Evolutionary conservation across 1,140 invertebrate genomes (phyloP).

Genomic region (Drosophila micromelanica): DNA sequence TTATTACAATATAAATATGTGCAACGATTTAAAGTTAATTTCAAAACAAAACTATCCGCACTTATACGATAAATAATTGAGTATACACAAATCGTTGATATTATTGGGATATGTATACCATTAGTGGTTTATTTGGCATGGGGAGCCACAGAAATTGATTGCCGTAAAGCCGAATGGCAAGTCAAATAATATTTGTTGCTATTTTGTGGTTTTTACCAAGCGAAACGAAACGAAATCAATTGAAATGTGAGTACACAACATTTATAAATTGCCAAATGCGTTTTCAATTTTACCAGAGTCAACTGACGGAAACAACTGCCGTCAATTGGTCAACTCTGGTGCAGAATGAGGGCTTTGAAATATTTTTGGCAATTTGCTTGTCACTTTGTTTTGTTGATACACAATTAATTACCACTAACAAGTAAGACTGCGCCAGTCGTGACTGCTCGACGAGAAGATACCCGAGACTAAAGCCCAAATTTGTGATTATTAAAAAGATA

Average conservation of each 20-base stretch:
- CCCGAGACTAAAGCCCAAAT: background rate
- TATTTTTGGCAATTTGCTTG: constrained; percentile 30
- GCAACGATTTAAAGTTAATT: background rate
- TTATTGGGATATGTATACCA: constrained; percentile 34
- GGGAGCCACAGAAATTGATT: constrained; percentile 60
- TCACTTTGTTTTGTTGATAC: constrained; percentile 18
- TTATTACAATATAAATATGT: too few relatives aligned
- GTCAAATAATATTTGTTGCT: constrained; percentile 47
- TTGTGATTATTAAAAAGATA: too few relatives aligned
- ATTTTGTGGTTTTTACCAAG: constrained; percentile 32
- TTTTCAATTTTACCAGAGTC: constrained; percentile 18
- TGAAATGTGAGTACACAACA: constrained; percentile 25
- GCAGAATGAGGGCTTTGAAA: constrained; percentile 2
- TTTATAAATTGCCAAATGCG: constrained; percentile 46
- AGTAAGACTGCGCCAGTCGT: background rate
- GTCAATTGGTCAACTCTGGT: constrained; percentile 15
- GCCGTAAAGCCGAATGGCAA: constrained; percentile 54
- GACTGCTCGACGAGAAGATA: background rate
- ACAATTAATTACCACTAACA: constrained; percentile 46
- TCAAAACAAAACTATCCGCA: constrained; percentile 3
- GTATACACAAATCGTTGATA: constrained; percentile 45
- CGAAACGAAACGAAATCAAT: constrained; percentile 19
- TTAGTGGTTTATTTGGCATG: constrained; percentile 26
- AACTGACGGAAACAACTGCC: constrained; percentile 5
- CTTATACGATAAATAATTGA: constrained; percentile 35